Evolutionary conservation across 1,140 invertebrate genomes (phyloP).

Genomic region (Coptotermes formosanus): DNA sequence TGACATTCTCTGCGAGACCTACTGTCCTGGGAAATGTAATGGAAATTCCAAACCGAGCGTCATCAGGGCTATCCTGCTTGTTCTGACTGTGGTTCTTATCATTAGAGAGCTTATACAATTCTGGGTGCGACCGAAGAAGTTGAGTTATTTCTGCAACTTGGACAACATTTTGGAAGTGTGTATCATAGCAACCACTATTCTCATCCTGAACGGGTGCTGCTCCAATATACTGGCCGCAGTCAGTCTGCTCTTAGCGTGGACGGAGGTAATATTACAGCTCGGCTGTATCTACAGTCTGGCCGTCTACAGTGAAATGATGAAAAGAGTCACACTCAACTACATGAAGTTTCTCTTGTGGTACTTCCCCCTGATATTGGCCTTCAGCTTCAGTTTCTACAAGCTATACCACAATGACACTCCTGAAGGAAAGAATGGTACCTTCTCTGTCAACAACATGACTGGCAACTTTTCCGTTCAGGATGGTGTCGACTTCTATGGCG

Average conservation of each 20-base stretch:
- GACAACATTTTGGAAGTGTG: neutral
- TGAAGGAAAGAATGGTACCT: slow-evolving; percentile 33
- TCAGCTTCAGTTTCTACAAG: slow-evolving; percentile 74
- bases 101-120: neutral
- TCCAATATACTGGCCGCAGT: slow-evolving; percentile 58
- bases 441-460: neutral
- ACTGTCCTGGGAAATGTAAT: neutral
- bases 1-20: slow-evolving; percentile 54
- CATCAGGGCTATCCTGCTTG: neutral
- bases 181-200: neutral
- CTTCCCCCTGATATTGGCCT: slow-evolving; percentile 74
- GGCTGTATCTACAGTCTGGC: slow-evolving; percentile 70
- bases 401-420: slow-evolving; percentile 53
- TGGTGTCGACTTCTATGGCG: slow-evolving; percentile 48
- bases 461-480: neutral
- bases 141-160: neutral
- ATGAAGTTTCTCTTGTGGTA: slow-evolving; percentile 76
- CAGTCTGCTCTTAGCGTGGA: slow-evolving; percentile 68
- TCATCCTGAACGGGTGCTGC: slow-evolving; percentile 40
- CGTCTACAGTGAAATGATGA: slow-evolving; percentile 75
- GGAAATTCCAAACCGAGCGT: neutral
- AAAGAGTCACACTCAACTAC: slow-evolving; percentile 74
- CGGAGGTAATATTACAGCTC: slow-evolving; percentile 71
- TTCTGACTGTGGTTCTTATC: slow-evolving; percentile 51
- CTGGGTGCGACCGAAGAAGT: neutral